Percentiles rank a stretch among this genome's conserved stretches.
phyloP scores from a whole-genome alignment of 1,140 invertebrate genomes.

The Aradophagus sp. region DNA sequence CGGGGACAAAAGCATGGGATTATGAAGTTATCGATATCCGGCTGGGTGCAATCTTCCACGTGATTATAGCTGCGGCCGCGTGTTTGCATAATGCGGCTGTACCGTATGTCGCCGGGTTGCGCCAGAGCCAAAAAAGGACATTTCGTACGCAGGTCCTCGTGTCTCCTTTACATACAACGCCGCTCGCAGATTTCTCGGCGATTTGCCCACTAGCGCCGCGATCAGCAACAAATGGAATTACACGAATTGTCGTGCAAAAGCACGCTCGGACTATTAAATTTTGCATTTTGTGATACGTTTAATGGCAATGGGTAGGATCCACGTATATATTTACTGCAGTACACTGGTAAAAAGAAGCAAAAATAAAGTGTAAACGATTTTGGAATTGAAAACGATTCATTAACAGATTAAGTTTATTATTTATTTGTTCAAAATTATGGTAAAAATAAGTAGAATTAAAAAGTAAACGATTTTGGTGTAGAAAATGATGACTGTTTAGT shows the following conservation, averaged over 20 bases:
- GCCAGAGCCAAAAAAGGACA: slow-evolving; percentile 27
- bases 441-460: no score
- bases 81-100: slow-evolving; percentile 46
- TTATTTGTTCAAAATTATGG: no score
- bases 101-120: slow-evolving; percentile 36
- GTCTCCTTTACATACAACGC: slow-evolving; percentile 42
- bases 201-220: slow-evolving; percentile 12
- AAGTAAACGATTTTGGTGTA: no score
- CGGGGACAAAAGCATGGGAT: slow-evolving; percentile 17
- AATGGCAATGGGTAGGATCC: no score
- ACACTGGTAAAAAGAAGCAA: no score
- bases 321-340: no score
- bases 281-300: no score
- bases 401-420: no score
- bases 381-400: no score
- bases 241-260: slow-evolving; percentile 42
- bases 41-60: slow-evolving; percentile 32
- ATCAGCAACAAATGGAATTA: slow-evolving; percentile 38
- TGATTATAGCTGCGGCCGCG: slow-evolving; percentile 40
- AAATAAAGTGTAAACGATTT: no score
- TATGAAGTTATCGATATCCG: slow-evolving; percentile 46
- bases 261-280: slow-evolving; percentile 7
- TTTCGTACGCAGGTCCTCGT: slow-evolving; percentile 40
- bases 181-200: slow-evolving; percentile 26
- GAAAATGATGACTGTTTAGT: no score